These are phyloP conservation scores for Stenchaetothrips biformis DNA, from an alignment of 2,888 invertebrate genomes.

Conservation along the genomic window DNA sequence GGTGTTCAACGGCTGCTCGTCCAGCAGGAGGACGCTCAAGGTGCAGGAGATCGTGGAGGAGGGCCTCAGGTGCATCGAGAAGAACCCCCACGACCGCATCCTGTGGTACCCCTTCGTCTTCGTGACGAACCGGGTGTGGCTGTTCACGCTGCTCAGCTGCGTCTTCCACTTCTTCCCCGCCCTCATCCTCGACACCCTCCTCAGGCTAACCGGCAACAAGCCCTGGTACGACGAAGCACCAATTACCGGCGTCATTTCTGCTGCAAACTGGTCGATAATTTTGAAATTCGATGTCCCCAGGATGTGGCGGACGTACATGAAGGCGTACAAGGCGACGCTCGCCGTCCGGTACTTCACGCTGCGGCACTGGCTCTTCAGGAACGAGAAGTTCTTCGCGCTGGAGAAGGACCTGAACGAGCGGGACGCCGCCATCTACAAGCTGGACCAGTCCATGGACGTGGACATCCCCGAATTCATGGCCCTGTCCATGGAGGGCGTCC, in stretches of 20 bases:
- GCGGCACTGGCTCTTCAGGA: conserved; percentile 70
- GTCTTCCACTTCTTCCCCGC: conserved; percentile 74
- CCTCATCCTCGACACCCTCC: conserved; percentile 61
- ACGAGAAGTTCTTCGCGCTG: conserved; percentile 54
- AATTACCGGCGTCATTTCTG: not conserved
- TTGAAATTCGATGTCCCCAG: conserved; percentile 47
- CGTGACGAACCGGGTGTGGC: conserved; percentile 53
- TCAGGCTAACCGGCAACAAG: conserved; percentile 61
- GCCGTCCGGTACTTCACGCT: conserved; percentile 67
- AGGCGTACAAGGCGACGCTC: conserved; percentile 66
- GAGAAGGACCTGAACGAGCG: conserved; percentile 48
- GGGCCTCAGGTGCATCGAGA: conserved; percentile 33
- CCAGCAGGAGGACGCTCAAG: conserved; percentile 13
- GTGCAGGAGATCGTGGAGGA: conserved; percentile 19
- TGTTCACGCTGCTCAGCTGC: conserved; percentile 65
- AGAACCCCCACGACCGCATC: conserved; percentile 62
- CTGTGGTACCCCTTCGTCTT: conserved; percentile 58
- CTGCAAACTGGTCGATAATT: not conserved
- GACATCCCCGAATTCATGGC: conserved; percentile 7
- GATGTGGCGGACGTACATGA: conserved; percentile 67
- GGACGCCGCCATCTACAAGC: conserved; percentile 43
- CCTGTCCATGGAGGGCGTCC: conserved; percentile 6
- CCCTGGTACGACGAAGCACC: conserved; percentile 55
- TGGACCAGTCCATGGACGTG: not conserved
- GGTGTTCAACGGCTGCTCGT: conserved; percentile 75